Evolutionary conservation across 2,797 vertebrate genomes (phyloP).

Genomic region (Takifugu ocellatus): DNA sequence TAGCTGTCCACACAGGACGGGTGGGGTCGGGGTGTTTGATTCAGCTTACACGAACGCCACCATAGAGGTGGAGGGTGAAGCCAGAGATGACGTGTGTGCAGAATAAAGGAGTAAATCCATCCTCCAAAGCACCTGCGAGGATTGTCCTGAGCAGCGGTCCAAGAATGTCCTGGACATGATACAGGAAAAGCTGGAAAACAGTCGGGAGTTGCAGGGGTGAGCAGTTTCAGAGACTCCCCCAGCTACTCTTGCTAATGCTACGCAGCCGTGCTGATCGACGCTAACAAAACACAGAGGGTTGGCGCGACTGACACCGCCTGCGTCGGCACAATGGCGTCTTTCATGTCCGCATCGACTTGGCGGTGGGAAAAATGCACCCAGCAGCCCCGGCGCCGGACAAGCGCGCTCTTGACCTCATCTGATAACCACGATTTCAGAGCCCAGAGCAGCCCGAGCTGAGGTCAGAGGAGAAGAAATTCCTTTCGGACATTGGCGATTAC

Average conservation of each 20-base stretch:
- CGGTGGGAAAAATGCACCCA: constrained; percentile 22
- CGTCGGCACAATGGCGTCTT: not conserved
- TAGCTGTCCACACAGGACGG: constrained; percentile 60
- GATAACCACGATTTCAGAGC: constrained; percentile 37
- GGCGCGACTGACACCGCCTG: too few species aligned
- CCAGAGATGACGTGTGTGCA: not conserved
- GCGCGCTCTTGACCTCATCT: constrained; percentile 52
- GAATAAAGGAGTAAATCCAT: too few species aligned
- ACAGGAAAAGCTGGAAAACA: constrained; percentile 4
- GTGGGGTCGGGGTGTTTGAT: not conserved
- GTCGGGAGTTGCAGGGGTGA: constrained; percentile 8
- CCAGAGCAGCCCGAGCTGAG: constrained; percentile 24
- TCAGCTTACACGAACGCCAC: too few species aligned
- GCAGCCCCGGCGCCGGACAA: constrained; percentile 28
- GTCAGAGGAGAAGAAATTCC: constrained; percentile 38
- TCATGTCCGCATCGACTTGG: not conserved
- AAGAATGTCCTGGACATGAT: not conserved
- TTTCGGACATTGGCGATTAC: constrained; percentile 12
- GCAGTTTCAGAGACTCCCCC: constrained; percentile 4
- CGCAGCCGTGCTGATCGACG: too few species aligned
- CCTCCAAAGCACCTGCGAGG: not conserved
- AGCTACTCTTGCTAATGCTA: not conserved
- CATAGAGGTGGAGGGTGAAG: not conserved
- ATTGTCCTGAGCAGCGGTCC: not conserved
- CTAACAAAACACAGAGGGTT: too few species aligned